Evolutionary conservation across 37 sponge, comb jelly and placozoan genomes (phyloP).

Genomic region (Halisarca cf. caerulea): DNA sequence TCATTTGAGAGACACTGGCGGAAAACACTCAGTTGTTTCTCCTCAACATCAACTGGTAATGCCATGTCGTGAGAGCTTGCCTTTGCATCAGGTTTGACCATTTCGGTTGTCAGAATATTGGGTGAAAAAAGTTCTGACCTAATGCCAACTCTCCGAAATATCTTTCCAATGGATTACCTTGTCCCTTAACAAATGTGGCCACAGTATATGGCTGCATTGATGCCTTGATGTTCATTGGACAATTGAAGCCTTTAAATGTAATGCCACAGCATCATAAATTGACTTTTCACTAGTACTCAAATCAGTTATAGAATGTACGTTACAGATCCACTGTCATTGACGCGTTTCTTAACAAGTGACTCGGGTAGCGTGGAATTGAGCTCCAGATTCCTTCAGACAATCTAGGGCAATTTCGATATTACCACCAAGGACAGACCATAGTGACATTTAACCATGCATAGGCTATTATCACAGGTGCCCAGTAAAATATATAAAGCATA

Average conservation of each 20-base stretch:
- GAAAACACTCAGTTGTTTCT: conserved; percentile 32
- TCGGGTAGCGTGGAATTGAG: conserved; percentile 39
- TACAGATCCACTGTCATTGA: neutral
- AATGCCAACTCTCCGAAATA: conserved; percentile 36
- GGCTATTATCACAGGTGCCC: no score
- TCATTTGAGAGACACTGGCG: conserved; percentile 40
- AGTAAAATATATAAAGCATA: no score
- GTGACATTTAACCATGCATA: conserved; percentile 62
- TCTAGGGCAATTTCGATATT: conserved; percentile 67
- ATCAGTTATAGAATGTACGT: conserved; percentile 22
- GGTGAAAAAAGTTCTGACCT: conserved; percentile 42
- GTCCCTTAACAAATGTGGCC: conserved; percentile 72
- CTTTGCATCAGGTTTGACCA: conserved; percentile 25
- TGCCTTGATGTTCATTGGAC: conserved; percentile 40
- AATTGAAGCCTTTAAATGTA: conserved; percentile 60
- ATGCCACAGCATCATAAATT: conserved; percentile 67
- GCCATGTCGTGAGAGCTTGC: conserved; percentile 45
- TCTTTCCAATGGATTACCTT: conserved; percentile 50
- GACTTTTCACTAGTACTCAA: no score
- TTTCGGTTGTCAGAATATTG: conserved; percentile 49
- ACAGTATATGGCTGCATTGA: conserved; percentile 67
- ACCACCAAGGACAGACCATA: conserved; percentile 82
- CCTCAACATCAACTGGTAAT: conserved; percentile 47
- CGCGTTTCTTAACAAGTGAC: conserved; percentile 42
- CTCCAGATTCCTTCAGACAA: conserved; percentile 56